Conservation (phyloP, 2,888 invertebrate species). For the Pseudolycoriella hygida region DNA sequence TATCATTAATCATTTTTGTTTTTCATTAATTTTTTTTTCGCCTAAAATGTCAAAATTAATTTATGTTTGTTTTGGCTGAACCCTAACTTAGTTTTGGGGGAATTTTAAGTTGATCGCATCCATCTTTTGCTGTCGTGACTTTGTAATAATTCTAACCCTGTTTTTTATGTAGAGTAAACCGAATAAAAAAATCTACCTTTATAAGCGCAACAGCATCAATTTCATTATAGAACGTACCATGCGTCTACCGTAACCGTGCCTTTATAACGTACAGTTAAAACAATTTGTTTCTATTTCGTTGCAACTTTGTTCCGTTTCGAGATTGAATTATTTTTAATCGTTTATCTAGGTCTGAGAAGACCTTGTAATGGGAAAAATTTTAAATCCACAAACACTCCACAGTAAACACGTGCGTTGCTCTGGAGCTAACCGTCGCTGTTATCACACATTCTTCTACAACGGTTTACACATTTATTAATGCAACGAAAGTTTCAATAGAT, state of each 20-base stretch:
- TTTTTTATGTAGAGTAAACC: not conserved
- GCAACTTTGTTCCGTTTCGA: not conserved
- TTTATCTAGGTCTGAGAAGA: no score
- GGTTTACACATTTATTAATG: no score
- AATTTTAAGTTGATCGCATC: not conserved
- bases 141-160: not conserved
- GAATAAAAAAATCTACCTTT: not conserved
- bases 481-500: no score
- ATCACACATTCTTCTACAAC: no score
- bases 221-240: not conserved
- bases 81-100: constrained; percentile 12
- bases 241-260: no score
- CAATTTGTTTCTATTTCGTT: not conserved
- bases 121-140: constrained; percentile 2
- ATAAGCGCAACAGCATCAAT: not conserved
- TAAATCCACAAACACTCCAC: no score
- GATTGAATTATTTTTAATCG: no score
- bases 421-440: no score
- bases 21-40: not conserved
- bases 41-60: constrained; percentile 26
- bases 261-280: no score
- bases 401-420: no score
- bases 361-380: no score
- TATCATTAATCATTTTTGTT: not conserved
- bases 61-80: constrained; percentile 30